These are phyloP conservation scores for Carterocephalus palaemon DNA, from an alignment of 2,888 invertebrate species.

Conservation along the genomic window DNA sequence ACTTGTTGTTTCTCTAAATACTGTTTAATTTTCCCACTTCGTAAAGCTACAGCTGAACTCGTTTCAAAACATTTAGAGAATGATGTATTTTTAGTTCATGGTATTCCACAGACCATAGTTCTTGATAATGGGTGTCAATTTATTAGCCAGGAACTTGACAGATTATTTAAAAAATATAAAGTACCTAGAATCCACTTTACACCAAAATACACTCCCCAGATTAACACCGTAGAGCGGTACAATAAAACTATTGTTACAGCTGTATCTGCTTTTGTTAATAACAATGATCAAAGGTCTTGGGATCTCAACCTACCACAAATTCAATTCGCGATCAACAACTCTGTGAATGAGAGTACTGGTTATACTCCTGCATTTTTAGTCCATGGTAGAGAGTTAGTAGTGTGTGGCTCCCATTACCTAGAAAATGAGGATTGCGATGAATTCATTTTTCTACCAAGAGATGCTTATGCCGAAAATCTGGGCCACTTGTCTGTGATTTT, in stretches of 20 bases:
- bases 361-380: too few relatives aligned
- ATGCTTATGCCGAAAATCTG: slow-evolving; percentile 28
- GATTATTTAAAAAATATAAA: too few relatives aligned
- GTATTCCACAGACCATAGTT: slow-evolving; percentile 31
- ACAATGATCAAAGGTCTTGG: not conserved
- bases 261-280: not conserved
- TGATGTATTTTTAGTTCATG: slow-evolving; percentile 33
- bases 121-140: slow-evolving; percentile 36
- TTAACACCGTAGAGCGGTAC: too few relatives aligned
- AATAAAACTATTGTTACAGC: too few relatives aligned
- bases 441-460: slow-evolving; percentile 28
- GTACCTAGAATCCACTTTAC: too few relatives aligned
- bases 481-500: slow-evolving; percentile 28
- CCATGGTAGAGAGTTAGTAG: too few relatives aligned
- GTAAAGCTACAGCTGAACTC: slow-evolving; percentile 13
- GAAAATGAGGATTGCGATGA: too few relatives aligned
- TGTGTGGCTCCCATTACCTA: too few relatives aligned
- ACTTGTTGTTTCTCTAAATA: slow-evolving; percentile 32
- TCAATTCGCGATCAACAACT: too few relatives aligned
- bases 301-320: not conserved
- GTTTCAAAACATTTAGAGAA: slow-evolving; percentile 27
- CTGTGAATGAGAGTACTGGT: too few relatives aligned
- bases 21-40: slow-evolving; percentile 24
- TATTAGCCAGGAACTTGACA: too few relatives aligned
- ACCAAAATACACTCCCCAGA: too few relatives aligned